Conservation (phyloP, 2,888 invertebrate genomes). For the Thecophora atra region DNA sequence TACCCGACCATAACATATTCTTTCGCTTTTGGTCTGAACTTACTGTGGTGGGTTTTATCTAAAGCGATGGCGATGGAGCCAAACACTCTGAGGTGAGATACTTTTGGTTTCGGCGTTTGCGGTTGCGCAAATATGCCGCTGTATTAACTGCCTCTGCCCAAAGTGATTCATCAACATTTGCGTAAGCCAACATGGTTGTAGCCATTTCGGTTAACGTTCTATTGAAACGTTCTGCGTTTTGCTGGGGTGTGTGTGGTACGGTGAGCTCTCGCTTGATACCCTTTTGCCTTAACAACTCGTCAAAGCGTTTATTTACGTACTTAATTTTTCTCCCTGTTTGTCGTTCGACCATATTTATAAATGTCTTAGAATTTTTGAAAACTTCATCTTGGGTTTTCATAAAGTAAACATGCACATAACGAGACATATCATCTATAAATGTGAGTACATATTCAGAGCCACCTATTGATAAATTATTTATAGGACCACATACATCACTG, state of each 20-base stretch:
- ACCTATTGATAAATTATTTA: conserved; percentile 33
- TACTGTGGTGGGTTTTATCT: too few species aligned
- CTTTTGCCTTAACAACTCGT: conserved; percentile 21
- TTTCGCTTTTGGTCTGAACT: too few species aligned
- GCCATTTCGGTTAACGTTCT: conserved; percentile 35
- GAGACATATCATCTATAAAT: conserved; percentile 39
- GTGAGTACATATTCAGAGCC: conserved; percentile 38
- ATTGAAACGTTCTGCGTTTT: conserved; percentile 37
- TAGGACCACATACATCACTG: conserved; percentile 39
- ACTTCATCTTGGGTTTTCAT: conserved; percentile 37
- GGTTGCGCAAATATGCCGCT: conserved; percentile 35
- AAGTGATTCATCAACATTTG: conserved; percentile 13
- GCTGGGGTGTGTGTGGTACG: conserved; percentile 33
- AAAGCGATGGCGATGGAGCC: too few species aligned
- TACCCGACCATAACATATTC: background rate
- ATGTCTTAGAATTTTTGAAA: conserved; percentile 33
- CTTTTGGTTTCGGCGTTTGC: background rate
- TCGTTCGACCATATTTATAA: conserved; percentile 34
- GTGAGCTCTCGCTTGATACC: conserved; percentile 36
- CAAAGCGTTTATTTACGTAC: conserved; percentile 27
- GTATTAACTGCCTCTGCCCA: conserved; percentile 40
- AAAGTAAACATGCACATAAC: conserved; percentile 38
- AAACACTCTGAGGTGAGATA: too few species aligned
- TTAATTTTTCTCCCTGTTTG: conserved; percentile 37
- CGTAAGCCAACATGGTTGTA: conserved; percentile 25